phyloP scores from a whole-genome alignment of 2,113 vertebrate species.

The Oryzias woworae region DNA sequence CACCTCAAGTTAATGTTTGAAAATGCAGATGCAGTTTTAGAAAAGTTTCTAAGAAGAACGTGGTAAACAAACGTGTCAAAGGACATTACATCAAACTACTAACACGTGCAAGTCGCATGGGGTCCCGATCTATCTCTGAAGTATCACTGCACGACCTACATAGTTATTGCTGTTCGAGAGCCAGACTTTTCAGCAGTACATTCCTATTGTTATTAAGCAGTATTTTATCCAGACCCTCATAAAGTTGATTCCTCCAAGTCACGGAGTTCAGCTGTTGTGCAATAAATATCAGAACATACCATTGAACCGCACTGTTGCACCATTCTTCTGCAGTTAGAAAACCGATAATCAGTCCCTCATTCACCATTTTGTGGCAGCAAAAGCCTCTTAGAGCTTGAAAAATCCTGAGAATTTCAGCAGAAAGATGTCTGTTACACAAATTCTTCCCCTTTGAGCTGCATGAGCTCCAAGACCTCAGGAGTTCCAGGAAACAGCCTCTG shows the following conservation, averaged over 20 bases:
- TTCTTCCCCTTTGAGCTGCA: too few species aligned
- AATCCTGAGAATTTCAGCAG: too few species aligned
- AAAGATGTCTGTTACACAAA: too few species aligned
- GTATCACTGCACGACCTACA: conserved; percentile 12
- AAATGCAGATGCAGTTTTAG: conserved; percentile 4
- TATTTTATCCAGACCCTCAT: conserved; percentile 9
- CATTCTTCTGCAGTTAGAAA: background rate
- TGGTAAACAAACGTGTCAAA: background rate
- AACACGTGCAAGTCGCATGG: conserved; percentile 8
- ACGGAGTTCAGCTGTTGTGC: conserved; percentile 13
- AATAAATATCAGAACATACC: conserved; percentile 6
- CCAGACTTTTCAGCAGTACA: background rate
- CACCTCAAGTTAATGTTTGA: background rate
- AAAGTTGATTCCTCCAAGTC: conserved; percentile 12
- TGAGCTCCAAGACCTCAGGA: too few species aligned
- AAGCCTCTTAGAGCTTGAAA: too few species aligned
- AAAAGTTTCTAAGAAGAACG: background rate
- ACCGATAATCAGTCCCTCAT: background rate
- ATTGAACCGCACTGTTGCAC: background rate
- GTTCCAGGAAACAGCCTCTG: too few species aligned
- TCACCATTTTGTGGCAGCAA: background rate
- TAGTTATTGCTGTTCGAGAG: conserved; percentile 10
- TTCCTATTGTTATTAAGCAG: conserved; percentile 5
- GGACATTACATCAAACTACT: conserved; percentile 6
- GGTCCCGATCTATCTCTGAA: conserved; percentile 13